phyloP scores from a whole-genome alignment of 2,888 invertebrate genomes.

The Lepidochrysops patricia region DNA sequence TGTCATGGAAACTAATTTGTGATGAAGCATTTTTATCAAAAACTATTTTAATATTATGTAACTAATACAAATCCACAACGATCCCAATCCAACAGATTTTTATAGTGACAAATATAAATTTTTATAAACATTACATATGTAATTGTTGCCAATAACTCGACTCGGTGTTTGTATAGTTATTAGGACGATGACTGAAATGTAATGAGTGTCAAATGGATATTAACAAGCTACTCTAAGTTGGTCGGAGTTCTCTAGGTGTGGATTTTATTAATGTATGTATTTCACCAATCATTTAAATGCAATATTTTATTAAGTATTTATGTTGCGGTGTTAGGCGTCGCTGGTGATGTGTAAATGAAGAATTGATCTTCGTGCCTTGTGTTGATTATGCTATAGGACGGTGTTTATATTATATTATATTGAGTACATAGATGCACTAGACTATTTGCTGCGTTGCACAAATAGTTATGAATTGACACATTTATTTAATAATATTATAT shows the following conservation, averaged over 20 bases:
- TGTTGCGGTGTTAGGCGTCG: neutral
- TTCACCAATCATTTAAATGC: conserved; percentile 13
- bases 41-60: conserved; percentile 13
- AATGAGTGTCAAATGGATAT: conserved; percentile 10
- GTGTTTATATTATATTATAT: conserved; percentile 12
- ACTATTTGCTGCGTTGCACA: conserved; percentile 56
- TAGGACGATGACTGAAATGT: conserved; percentile 19
- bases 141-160: conserved; percentile 21
- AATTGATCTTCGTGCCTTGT: conserved; percentile 71
- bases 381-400: conserved; percentile 22
- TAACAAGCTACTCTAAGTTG: neutral
- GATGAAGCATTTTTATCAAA: conserved; percentile 56
- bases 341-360: conserved; percentile 32
- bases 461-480: conserved; percentile 55
- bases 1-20: conserved; percentile 38
- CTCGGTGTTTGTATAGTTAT: conserved; percentile 19
- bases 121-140: conserved; percentile 6
- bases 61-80: neutral
- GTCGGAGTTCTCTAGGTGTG: neutral
- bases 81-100: conserved; percentile 10
- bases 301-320: conserved; percentile 12
- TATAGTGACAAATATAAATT: conserved; percentile 1
- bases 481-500: too few species aligned
- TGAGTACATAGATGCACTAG: conserved; percentile 21
- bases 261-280: conserved; percentile 4